Conservation (phyloP, 2,113 vertebrate genomes). For the Cyanocitta stelleri region DNA sequence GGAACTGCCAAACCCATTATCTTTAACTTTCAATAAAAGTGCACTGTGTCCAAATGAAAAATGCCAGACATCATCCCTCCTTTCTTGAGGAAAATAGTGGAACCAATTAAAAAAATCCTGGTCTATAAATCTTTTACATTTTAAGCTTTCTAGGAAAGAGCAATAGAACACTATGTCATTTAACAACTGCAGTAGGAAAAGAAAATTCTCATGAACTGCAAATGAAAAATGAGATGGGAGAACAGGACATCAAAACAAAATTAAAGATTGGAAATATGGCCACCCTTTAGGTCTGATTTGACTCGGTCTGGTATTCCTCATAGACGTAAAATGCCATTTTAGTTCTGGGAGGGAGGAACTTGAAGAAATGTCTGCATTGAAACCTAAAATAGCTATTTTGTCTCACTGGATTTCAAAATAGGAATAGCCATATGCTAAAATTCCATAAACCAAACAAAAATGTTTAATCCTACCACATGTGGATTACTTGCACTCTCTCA, state of each 20-base stretch:
- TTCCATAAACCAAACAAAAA: neutral
- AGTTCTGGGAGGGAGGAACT: neutral
- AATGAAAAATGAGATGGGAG: neutral
- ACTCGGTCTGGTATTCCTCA: neutral
- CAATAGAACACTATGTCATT: constrained; percentile 9
- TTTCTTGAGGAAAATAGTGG: constrained; percentile 23
- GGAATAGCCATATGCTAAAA: neutral
- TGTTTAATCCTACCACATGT: neutral
- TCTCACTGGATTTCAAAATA: neutral
- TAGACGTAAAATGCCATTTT: neutral
- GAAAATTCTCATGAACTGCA: neutral
- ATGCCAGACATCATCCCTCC: neutral
- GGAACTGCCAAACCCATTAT: constrained; percentile 50
- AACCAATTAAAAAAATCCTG: constrained; percentile 52
- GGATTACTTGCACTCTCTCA: neutral
- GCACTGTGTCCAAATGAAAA: constrained; percentile 28
- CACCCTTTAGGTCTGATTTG: neutral
- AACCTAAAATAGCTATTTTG: neutral
- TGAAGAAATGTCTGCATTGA: neutral
- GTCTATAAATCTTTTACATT: constrained; percentile 22
- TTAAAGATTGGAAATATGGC: neutral
- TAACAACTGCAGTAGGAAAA: constrained; percentile 4
- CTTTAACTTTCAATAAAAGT: constrained; percentile 60
- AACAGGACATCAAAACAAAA: neutral
- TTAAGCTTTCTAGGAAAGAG: neutral